Conservation (phyloP, 2,797 vertebrate genomes). For the Phataginus tetradactyla region DNA sequence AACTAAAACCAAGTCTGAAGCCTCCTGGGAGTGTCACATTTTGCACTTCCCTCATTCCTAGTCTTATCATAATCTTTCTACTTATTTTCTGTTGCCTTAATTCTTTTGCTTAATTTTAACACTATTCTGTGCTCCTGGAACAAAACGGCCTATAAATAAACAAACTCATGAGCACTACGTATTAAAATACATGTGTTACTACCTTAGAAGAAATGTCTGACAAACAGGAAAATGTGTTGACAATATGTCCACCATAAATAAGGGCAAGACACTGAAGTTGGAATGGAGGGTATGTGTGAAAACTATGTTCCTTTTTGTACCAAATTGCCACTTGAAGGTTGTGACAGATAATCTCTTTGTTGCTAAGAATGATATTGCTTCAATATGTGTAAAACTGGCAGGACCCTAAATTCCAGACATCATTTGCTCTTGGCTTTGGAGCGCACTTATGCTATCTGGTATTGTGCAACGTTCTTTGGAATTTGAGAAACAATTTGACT, state of each 20-base stretch:
- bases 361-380: conserved; percentile 67
- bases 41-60: not conserved
- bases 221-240: not conserved
- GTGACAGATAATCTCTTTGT: not conserved
- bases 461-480: conserved; percentile 66
- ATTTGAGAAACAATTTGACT: conserved; percentile 59
- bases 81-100: not conserved
- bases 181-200: not conserved
- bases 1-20: not conserved
- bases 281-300: not conserved
- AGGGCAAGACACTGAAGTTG: not conserved
- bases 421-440: conserved; percentile 56
- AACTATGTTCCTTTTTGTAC: not conserved
- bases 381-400: conserved; percentile 72
- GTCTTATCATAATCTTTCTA: conserved; percentile 1
- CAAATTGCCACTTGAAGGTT: conserved; percentile 2
- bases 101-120: not conserved
- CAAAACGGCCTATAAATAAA: not conserved
- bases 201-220: not conserved
- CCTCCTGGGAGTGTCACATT: not conserved
- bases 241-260: not conserved
- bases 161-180: not conserved
- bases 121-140: not conserved
- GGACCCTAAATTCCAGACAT: conserved; percentile 57
- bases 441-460: conserved; percentile 28